Percentiles rank a stretch among this genome's conserved stretches.
phyloP scores from a whole-genome alignment of 2,888 invertebrate species.

The Sceliomorpha sp. region DNA sequence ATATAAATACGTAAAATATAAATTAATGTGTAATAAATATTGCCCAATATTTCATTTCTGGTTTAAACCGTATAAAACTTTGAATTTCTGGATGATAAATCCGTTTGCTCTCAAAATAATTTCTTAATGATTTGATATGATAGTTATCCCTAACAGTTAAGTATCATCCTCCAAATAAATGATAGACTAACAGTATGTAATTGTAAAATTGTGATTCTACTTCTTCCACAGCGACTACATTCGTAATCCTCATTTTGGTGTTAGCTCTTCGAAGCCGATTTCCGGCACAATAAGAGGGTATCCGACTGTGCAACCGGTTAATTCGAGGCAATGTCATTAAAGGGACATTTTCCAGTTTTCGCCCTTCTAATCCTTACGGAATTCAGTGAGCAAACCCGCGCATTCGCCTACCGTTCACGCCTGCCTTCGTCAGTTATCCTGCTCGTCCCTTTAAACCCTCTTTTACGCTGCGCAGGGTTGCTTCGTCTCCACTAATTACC shows the following conservation, averaged over 20 bases:
- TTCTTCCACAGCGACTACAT: slow-evolving; percentile 31
- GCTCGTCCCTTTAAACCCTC: slow-evolving; percentile 63
- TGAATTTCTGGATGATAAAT: too few species aligned
- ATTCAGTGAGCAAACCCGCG: slow-evolving; percentile 78
- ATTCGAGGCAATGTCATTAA: slow-evolving; percentile 78
- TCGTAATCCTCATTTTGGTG: slow-evolving; percentile 47
- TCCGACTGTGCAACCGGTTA: slow-evolving; percentile 64
- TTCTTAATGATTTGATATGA: too few species aligned
- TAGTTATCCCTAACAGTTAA: too few species aligned
- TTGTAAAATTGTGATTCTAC: slow-evolving; percentile 31
- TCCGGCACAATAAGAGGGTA: slow-evolving; percentile 48
- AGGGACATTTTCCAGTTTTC: slow-evolving; percentile 80
- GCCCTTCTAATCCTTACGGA: slow-evolving; percentile 77
- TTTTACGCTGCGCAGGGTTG: slow-evolving; percentile 56
- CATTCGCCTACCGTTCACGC: slow-evolving; percentile 70
- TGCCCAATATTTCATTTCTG: too few species aligned
- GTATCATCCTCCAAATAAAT: too few species aligned
- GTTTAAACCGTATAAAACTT: too few species aligned
- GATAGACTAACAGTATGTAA: too few species aligned
- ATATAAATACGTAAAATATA: too few species aligned
- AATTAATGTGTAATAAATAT: too few species aligned
- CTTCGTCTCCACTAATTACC: slow-evolving; percentile 77
- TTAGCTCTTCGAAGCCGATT: slow-evolving; percentile 46
- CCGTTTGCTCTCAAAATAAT: too few species aligned
- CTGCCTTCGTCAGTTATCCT: slow-evolving; percentile 73